Conservation (phyloP, 2,113 vertebrate genomes). For the Scytalopus superciliaris region DNA sequence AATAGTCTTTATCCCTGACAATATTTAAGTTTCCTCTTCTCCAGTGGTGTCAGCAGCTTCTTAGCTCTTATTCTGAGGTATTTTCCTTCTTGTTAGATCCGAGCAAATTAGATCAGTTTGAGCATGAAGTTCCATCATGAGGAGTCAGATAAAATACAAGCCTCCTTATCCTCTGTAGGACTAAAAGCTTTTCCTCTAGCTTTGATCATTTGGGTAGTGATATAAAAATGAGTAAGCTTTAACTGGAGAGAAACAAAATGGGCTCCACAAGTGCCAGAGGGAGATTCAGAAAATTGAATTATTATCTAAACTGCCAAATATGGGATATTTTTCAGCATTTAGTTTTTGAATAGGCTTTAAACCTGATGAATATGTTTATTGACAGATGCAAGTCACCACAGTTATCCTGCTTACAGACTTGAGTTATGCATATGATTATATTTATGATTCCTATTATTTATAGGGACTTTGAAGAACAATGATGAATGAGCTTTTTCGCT, state of each 20-base stretch:
- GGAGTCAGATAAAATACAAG: not conserved
- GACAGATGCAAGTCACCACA: not conserved
- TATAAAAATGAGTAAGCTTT: not conserved
- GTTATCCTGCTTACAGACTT: not conserved
- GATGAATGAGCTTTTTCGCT: not conserved
- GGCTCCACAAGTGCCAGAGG: not conserved
- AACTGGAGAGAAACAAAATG: not conserved
- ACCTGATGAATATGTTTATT: not conserved
- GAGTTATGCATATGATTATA: not conserved
- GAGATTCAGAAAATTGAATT: constrained; percentile 30
- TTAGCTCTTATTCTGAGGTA: not conserved
- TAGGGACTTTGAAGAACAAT: not conserved
- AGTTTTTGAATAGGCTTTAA: constrained; percentile 10
- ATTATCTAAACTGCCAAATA: constrained; percentile 5
- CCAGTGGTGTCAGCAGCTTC: not conserved
- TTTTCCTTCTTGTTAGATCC: not conserved
- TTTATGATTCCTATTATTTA: not conserved
- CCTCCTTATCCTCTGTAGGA: constrained; percentile 20
- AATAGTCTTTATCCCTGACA: not conserved
- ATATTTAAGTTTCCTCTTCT: not conserved
- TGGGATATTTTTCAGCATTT: constrained; percentile 13
- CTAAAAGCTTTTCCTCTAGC: constrained; percentile 39
- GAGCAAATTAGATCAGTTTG: constrained; percentile 15
- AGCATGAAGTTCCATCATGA: not conserved
- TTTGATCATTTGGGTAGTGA: constrained; percentile 24